phyloP scores from a whole-genome alignment of 2,797 vertebrate genomes.

The Enteromius viviparus region DNA sequence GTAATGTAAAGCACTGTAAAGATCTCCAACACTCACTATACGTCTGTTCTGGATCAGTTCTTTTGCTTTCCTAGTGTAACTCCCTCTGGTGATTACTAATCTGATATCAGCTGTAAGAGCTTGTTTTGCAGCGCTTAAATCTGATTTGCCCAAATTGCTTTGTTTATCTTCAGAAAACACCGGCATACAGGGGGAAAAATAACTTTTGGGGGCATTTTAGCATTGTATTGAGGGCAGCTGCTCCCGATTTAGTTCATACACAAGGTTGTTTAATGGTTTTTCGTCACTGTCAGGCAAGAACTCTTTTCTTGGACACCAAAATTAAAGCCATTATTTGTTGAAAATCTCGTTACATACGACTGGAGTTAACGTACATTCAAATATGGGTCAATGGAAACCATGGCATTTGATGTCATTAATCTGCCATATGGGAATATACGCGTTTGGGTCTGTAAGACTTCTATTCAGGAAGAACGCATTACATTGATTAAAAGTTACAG shows the following conservation, averaged over 20 bases:
- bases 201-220: constrained; percentile 19
- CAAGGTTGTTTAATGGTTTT: constrained; percentile 4
- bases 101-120: constrained; percentile 30
- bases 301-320: not conserved
- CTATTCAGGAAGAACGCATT: not conserved
- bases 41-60: constrained; percentile 37
- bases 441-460: not conserved
- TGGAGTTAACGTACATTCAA: not conserved
- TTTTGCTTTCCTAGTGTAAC: constrained; percentile 20
- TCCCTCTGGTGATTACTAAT: constrained; percentile 42
- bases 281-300: too few relatives aligned
- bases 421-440: not conserved
- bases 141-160: constrained; percentile 38
- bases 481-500: not conserved
- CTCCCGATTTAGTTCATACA: not conserved
- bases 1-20: constrained; percentile 44
- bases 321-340: not conserved
- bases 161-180: constrained; percentile 37
- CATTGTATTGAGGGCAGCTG: not conserved
- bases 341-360: not conserved
- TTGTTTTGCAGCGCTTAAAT: constrained; percentile 41
- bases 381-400: not conserved
- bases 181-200: not conserved
- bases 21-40: constrained; percentile 29
- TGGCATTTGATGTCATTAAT: not conserved